Conservation (phyloP, 2,888 invertebrate genomes). For the Chloromyia formosa region DNA sequence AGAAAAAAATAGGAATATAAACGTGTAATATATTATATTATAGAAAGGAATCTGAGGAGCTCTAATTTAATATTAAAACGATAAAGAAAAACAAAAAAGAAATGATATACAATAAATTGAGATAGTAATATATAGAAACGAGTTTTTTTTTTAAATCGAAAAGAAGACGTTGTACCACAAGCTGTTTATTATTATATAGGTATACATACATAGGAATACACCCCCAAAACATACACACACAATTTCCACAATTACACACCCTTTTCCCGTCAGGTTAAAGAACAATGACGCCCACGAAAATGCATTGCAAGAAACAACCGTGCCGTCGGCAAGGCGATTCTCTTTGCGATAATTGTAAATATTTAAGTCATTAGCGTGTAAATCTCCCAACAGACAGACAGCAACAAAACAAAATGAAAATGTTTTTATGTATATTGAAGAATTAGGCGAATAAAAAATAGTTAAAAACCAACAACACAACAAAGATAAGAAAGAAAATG, state of each 20-base stretch:
- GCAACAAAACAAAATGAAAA: too few species aligned
- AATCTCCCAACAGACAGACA: conserved; percentile 31
- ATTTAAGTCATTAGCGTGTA: conserved; percentile 63
- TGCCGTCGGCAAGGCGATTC: not conserved
- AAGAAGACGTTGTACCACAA: conserved; percentile 22
- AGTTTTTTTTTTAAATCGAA: conserved; percentile 31
- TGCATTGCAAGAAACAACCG: not conserved
- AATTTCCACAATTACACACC: not conserved
- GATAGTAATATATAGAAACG: conserved; percentile 37
- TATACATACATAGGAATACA: not conserved
- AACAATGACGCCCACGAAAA: conserved; percentile 4
- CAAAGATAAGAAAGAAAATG: conserved; percentile 11
- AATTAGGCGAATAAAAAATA: not conserved
- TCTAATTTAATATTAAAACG: conserved; percentile 33
- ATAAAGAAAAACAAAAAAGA: conserved; percentile 17
- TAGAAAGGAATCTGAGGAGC: conserved; percentile 40
- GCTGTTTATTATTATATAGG: conserved; percentile 7
- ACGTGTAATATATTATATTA: conserved; percentile 32
- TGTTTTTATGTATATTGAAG: not conserved
- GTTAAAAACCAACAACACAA: conserved; percentile 35
- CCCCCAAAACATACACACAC: conserved; percentile 19
- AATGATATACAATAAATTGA: conserved; percentile 32
- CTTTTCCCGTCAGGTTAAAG: too few species aligned
- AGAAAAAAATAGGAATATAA: not conserved
- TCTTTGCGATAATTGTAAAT: conserved; percentile 56